Evolutionary conservation across 2,888 invertebrate genomes (phyloP).

Genomic region (Acrobasis repandana): DNA sequence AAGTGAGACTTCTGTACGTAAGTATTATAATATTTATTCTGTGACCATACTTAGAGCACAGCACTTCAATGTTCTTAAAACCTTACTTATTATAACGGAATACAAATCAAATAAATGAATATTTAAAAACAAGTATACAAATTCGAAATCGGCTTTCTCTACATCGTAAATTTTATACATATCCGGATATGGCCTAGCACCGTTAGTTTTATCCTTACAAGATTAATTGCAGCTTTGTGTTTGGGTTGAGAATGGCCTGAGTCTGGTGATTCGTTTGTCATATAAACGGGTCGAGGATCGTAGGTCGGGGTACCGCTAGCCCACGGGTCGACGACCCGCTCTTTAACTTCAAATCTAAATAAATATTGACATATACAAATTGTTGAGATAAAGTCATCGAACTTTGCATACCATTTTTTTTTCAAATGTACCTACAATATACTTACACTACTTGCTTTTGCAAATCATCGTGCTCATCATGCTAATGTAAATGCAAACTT

Average conservation of each 20-base stretch:
- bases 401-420: conserved; percentile 24
- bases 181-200: too few relatives aligned
- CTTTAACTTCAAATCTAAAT: conserved; percentile 40
- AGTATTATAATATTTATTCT: too few relatives aligned
- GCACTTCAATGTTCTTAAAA: too few relatives aligned
- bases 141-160: too few relatives aligned
- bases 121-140: background rate
- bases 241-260: conserved; percentile 10
- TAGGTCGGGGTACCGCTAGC: conserved; percentile 56
- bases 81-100: background rate
- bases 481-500: too few relatives aligned
- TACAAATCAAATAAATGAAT: background rate
- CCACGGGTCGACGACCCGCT: conserved; percentile 50
- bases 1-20: too few relatives aligned
- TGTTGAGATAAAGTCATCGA: conserved; percentile 30
- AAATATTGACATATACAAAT: conserved; percentile 48
- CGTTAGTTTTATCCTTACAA: too few relatives aligned
- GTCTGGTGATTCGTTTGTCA: conserved; percentile 40
- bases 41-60: too few relatives aligned
- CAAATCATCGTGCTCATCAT: too few relatives aligned
- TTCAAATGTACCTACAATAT: too few relatives aligned
- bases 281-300: conserved; percentile 45
- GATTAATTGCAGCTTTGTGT: background rate
- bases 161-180: too few relatives aligned
- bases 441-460: too few relatives aligned